phyloP scores from a whole-genome alignment of 2,888 invertebrate genomes.

The Noctuana brunneofusca region DNA sequence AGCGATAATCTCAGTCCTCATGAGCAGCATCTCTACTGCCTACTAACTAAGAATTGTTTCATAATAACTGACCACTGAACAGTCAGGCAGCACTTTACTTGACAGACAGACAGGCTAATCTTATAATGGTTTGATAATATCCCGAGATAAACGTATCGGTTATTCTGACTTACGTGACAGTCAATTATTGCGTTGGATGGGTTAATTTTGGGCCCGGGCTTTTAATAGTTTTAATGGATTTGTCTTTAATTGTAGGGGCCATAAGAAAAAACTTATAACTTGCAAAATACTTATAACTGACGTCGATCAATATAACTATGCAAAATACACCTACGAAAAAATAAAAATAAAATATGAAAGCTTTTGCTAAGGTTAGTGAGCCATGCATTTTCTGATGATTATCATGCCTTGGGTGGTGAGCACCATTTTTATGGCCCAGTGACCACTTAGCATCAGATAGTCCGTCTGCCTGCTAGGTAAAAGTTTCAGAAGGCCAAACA shows the following conservation, averaged over 20 bases:
- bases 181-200: constrained; percentile 2
- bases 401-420: no score
- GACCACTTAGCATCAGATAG: no score
- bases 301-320: no score
- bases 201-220: constrained; percentile 11
- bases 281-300: no score
- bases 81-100: constrained; percentile 17
- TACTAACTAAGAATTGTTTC: not conserved
- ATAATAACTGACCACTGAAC: not conserved
- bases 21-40: not conserved
- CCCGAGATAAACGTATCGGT: constrained; percentile 29
- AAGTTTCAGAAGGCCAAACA: no score
- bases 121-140: constrained; percentile 29
- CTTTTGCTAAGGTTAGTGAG: no score
- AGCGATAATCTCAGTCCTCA: no score
- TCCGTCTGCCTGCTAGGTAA: no score
- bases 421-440: no score
- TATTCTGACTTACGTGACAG: constrained; percentile 25
- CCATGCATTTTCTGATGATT: no score
- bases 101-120: constrained; percentile 32
- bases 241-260: not conserved
- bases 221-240: not conserved
- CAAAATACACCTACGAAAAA: no score
- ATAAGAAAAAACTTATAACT: not conserved
- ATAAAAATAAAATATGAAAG: no score